phyloP scores from a whole-genome alignment of 2,797 vertebrate species.

The Enteromius paludinosus region DNA sequence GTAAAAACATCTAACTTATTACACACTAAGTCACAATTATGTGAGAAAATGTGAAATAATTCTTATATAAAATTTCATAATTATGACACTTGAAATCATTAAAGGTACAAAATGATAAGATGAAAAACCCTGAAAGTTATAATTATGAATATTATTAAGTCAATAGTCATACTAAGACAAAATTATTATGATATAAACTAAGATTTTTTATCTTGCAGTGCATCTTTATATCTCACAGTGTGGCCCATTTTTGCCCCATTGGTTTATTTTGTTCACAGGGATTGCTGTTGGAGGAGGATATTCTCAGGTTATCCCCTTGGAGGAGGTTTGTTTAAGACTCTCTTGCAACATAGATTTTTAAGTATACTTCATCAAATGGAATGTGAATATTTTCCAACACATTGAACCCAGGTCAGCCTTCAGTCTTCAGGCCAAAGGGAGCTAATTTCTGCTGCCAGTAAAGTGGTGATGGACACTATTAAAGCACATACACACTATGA shows the following conservation, averaged over 20 bases:
- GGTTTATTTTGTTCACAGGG: slow-evolving; percentile 70
- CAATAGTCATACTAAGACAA: no score
- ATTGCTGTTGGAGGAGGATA: slow-evolving; percentile 86
- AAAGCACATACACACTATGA: slow-evolving; percentile 84
- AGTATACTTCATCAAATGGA: not conserved
- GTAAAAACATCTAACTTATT: not conserved
- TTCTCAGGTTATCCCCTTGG: slow-evolving; percentile 86
- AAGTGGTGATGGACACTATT: slow-evolving; percentile 82
- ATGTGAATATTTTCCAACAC: not conserved
- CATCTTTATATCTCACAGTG: not conserved
- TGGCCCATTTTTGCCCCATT: not conserved
- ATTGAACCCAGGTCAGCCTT: slow-evolving; percentile 81
- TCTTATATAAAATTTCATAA: not conserved
- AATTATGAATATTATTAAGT: no score
- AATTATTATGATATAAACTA: no score
- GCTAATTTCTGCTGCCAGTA: slow-evolving; percentile 84
- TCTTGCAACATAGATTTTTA: not conserved
- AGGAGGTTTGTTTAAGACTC: slow-evolving; percentile 78
- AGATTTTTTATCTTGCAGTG: not conserved
- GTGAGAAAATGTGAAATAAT: not conserved
- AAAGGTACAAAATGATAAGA: not conserved
- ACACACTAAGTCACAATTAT: not conserved
- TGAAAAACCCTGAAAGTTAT: not conserved
- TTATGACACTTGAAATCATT: not conserved
- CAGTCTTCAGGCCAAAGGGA: slow-evolving; percentile 86